Evolutionary conservation across 2,113 vertebrate genomes (phyloP).

Genomic region (Tylochromis polylepis): DNA sequence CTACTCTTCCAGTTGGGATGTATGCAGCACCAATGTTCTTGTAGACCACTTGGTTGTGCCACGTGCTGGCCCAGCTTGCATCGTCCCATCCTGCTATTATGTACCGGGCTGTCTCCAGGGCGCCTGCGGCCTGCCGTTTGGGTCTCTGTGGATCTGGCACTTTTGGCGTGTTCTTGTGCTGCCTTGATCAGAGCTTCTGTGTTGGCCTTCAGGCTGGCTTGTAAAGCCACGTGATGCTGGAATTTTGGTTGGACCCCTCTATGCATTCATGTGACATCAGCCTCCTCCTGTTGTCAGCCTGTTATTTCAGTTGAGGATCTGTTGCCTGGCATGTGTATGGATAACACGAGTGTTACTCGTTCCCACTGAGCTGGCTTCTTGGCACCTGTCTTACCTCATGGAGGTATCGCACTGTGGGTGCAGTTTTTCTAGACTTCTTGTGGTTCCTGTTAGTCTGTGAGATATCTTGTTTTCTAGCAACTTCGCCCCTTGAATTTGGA

Average conservation of each 20-base stretch:
- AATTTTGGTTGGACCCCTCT: not conserved
- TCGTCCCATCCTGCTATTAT: accelerated
- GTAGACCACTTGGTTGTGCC: not conserved
- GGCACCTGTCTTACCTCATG: not conserved
- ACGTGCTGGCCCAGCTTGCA: not conserved
- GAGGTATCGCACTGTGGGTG: not conserved
- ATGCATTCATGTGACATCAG: not conserved
- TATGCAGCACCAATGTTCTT: not conserved
- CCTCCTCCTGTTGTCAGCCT: not conserved
- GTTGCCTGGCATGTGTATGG: not conserved
- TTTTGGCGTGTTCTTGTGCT: not conserved
- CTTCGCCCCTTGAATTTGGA: not conserved
- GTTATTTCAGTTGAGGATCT: not conserved
- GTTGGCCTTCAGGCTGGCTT: not conserved
- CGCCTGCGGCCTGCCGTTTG: not conserved
- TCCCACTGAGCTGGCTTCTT: not conserved
- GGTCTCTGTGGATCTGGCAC: not conserved
- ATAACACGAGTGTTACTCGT: too few relatives aligned
- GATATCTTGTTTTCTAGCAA: not conserved
- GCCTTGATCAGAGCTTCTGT: not conserved
- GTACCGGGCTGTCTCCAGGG: not conserved
- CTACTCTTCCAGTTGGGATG: not conserved
- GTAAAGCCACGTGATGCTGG: not conserved
- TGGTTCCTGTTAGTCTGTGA: not conserved
- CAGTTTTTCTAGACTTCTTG: not conserved